Base-by-base conservation (phyloP, 2,113 vertebrate genomes). In the Glaucidium brasilianum region DNA sequence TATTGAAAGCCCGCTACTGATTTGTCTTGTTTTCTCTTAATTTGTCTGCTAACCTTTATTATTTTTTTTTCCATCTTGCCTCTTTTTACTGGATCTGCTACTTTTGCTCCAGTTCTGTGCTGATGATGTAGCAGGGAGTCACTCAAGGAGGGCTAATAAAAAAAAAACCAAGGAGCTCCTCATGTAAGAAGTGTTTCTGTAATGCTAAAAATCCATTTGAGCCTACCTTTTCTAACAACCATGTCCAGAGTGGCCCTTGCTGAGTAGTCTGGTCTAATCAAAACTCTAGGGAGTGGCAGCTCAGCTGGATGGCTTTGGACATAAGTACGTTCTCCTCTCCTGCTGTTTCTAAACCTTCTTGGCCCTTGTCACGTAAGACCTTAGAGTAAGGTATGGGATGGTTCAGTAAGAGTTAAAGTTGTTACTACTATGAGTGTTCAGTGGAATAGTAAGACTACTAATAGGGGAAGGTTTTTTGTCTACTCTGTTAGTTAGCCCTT, bases 241-340 rank as follows among this genome's bases (percentile, higher is more conserved):
- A 0, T 55, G 32, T 49, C 58, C 35, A 1, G 27, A 35, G 26
- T 11, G 30, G 26, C 26, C n/a, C 11, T 45, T 47, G 30, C 77
- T 23, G 73, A 49, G 77, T 10, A 39, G 10, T 9, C 25, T 20
- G 22, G 12, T 53, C 6, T 53, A 22, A 71, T n/a, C 35, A 52
- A 21, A 85, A 20, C 15, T 20, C 27, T 21, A 50, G n/a, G 55
- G 29, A n/a, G 71, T 18, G 32, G n/a, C 85, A 50, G 47, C 43
- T 37, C 55, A 49, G 12, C 49, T 66, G 85, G 17, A 8, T 64
- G 53, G 25, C 58, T 30, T 19, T 86, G 74, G 35, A 7, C 7
- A 5, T 27, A 5, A 0, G 0, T 2, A 2, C 53, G 27, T 45
- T 43, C n/a, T 71, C 30, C 59, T 74, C 73, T 34, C 34, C 43